Conservation (phyloP, 2,888 invertebrate genomes). For the Himalopsyche anomala region DNA sequence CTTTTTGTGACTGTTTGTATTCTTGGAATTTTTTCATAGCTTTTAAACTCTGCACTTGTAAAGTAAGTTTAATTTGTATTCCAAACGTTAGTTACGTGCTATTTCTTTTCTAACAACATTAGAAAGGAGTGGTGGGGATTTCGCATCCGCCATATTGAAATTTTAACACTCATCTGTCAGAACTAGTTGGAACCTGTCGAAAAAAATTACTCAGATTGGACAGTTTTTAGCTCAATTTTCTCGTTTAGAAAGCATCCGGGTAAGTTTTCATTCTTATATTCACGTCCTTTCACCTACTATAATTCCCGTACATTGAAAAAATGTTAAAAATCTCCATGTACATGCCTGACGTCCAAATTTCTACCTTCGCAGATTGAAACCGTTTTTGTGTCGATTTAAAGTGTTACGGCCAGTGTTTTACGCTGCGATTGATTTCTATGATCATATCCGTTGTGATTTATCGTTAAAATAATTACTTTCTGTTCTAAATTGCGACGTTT, state of each 20-base stretch:
- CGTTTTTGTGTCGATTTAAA: background rate
- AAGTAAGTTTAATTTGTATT: background rate
- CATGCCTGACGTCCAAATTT: background rate
- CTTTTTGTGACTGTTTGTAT: too few relatives aligned
- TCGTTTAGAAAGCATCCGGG: slow-evolving; percentile 73
- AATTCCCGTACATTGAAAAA: background rate
- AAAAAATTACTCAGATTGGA: slow-evolving; percentile 21
- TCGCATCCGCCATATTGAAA: slow-evolving; percentile 27
- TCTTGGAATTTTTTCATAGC: too few relatives aligned
- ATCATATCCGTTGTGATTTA: background rate
- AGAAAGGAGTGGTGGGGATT: slow-evolving; percentile 33
- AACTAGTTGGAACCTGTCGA: slow-evolving; percentile 35
- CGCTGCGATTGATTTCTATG: background rate
- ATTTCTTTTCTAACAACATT: background rate
- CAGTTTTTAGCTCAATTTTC: slow-evolving; percentile 16
- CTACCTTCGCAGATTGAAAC: background rate
- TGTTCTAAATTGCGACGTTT: background rate
- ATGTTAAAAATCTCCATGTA: background rate
- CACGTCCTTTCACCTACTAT: background rate
- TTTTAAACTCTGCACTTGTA: too few relatives aligned
- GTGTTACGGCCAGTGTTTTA: background rate
- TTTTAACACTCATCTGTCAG: slow-evolving; percentile 32
- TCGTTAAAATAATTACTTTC: background rate
- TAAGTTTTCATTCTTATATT: slow-evolving; percentile 68
- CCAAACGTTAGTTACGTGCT: background rate